Base-by-base conservation (phyloP, 1,140 invertebrate species). In the Phenacoccus solenopsis region DNA sequence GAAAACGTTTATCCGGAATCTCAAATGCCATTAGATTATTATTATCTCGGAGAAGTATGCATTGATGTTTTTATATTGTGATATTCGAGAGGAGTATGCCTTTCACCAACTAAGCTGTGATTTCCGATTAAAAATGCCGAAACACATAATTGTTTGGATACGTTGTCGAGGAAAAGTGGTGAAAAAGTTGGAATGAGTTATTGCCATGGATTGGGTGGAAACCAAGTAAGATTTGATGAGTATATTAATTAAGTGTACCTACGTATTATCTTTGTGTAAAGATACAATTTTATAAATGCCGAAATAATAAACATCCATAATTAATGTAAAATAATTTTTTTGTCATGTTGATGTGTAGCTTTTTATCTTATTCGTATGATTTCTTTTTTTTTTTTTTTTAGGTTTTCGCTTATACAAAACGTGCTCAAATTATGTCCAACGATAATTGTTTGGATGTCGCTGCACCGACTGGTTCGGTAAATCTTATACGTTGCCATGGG, bases 1-100 rank as follows among this genome's bases (percentile, higher is more conserved):
- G 91, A 98, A 79, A 95, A 98, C 80, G 88, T 99, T 59, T 99
- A 98, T 81, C 94, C 94, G 0, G 94, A 98, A 80, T 94, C 94
- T 68, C 94, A 96, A 76, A 96, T 98, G 92, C 96, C 95, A 27
- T 78, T 98, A 72, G 93, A 98, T 76, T 98, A 96, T 79, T 94
- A 92, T 77, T 96, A 95, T 77, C 81, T 98, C 24, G 96, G 96
- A 78, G 95, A 98, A 83, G 93, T 96, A 76, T 86, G 86, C 25
- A 64, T 69, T 27, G n/a, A 69, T 69, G 0, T 35, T 7, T 9
- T 56, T 56, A 24, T 21, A 38, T 69, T 57, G n/a, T n/a, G 5
- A 32, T 13, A 32, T 7, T 32, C 30, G 30, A 32, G 30, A 7
- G 5, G 5, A 5, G 30, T 32, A 32, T 32, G 13, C 30, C 13